Evolutionary conservation across 2,113 vertebrate species (phyloP).

Genomic region (Macquaria australasica): DNA sequence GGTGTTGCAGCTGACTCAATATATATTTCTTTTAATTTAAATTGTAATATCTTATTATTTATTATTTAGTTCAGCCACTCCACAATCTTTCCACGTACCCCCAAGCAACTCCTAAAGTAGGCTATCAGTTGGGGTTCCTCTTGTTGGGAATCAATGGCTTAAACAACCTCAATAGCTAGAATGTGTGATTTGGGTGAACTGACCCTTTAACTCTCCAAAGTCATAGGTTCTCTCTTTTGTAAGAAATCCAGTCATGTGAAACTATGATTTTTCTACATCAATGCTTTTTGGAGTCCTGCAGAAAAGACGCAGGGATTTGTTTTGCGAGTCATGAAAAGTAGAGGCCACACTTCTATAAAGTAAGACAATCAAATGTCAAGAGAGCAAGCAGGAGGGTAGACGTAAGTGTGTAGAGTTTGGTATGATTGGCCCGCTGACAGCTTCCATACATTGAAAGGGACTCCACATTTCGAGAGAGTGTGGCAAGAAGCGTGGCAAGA

Average conservation of each 20-base stretch:
- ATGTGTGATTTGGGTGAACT: background rate
- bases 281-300: background rate
- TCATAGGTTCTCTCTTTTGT: background rate
- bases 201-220: background rate
- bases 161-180: background rate
- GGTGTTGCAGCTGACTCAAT: background rate
- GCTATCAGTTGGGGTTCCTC: too few species aligned
- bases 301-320: background rate
- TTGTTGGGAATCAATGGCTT: too few species aligned
- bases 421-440: conserved; percentile 6
- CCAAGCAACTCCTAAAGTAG: background rate
- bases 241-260: background rate
- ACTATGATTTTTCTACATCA: background rate
- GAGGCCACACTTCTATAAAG: background rate
- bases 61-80: background rate
- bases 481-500: conserved; percentile 30
- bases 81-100: background rate
- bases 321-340: background rate
- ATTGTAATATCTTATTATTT: background rate
- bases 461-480: background rate
- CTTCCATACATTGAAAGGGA: background rate
- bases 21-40: background rate
- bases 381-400: background rate
- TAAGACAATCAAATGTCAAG: background rate
- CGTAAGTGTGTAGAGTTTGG: background rate